Evolutionary conservation across 2,797 vertebrate genomes (phyloP).

Genomic region (Borostomias antarcticus): DNA sequence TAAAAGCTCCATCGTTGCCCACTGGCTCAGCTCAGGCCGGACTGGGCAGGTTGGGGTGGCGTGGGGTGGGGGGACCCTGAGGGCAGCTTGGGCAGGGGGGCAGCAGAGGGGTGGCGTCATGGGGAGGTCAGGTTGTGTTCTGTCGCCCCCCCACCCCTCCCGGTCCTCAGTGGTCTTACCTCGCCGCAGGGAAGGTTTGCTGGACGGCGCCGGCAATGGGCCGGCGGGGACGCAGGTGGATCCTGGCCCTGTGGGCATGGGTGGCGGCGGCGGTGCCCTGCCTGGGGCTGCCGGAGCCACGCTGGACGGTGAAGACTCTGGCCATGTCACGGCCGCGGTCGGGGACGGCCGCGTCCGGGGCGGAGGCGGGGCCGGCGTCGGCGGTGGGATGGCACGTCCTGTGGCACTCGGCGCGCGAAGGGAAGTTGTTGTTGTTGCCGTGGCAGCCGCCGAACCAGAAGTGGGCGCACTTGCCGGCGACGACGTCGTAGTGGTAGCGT

Average conservation of each 20-base stretch:
- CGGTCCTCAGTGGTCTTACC: constrained; percentile 69
- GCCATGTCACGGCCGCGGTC: constrained; percentile 49
- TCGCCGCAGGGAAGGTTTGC: constrained; percentile 64
- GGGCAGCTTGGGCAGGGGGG: constrained; percentile 4
- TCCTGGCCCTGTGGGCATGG: constrained; percentile 57
- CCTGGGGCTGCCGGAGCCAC: constrained; percentile 29
- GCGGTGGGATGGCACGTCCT: constrained; percentile 76
- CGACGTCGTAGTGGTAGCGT: constrained; percentile 41
- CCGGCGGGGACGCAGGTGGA: constrained; percentile 43
- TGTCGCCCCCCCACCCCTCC: neutral
- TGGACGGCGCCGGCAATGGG: constrained; percentile 49
- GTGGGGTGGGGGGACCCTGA: constrained; percentile 24
- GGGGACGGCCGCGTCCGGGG: constrained; percentile 20
- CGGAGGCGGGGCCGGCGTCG: neutral
- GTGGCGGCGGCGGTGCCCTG: constrained; percentile 58
- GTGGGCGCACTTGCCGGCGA: constrained; percentile 79
- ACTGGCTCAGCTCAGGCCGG: constrained; percentile 34
- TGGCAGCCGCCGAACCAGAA: constrained; percentile 96
- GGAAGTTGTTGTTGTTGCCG: constrained; percentile 92
- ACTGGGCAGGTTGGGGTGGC: constrained; percentile 4
- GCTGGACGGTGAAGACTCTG: constrained; percentile 56
- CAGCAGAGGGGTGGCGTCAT: neutral
- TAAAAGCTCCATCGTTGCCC: constrained; percentile 28
- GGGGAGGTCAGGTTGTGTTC: constrained; percentile 3
- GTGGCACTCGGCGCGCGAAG: constrained; percentile 83